These are phyloP conservation scores for Pyrochroa serraticornis DNA, from an alignment of 2,888 invertebrate genomes.

Conservation along the genomic window DNA sequence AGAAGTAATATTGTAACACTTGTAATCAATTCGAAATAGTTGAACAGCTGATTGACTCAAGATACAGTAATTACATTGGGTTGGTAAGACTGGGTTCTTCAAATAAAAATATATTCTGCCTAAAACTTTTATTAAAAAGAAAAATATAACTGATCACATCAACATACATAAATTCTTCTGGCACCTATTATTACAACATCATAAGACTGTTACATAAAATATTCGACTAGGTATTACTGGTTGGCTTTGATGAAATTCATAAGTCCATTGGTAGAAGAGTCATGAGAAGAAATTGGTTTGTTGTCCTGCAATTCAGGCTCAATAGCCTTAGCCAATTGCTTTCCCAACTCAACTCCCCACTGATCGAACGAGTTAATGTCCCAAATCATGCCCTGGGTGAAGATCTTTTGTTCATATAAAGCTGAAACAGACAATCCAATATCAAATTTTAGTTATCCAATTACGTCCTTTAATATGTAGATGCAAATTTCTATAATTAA, in stretches of 20 bases:
- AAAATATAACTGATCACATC: too few species aligned
- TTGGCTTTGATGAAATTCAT: conserved; percentile 87
- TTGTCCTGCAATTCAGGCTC: conserved; percentile 86
- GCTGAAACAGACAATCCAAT: conserved; percentile 64
- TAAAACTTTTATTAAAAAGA: too few species aligned
- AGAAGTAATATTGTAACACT: too few species aligned
- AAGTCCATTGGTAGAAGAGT: conserved; percentile 95
- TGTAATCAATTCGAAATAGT: too few species aligned
- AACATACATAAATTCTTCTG: conserved; percentile 11
- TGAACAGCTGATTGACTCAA: too few species aligned
- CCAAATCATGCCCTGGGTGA: conserved; percentile 98
- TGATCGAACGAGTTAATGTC: conserved; percentile 99
- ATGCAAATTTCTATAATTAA: too few species aligned
- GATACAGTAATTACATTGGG: too few species aligned
- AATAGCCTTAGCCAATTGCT: conserved; percentile 97
- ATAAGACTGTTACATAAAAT: not conserved
- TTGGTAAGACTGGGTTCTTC: too few species aligned
- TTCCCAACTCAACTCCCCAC: conserved; percentile 99
- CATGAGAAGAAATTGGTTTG: conserved; percentile 77
- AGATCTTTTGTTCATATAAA: conserved; percentile 98
- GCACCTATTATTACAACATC: conserved; percentile 9
- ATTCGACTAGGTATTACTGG: conserved; percentile 28
- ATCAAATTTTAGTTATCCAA: not conserved
- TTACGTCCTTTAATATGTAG: not conserved
- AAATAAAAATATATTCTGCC: too few species aligned